Evolutionary conservation across 2,888 invertebrate genomes (phyloP), one percentile per base, ranked within the genome.

Genomic region (Dichetophora obliterata): DNA sequence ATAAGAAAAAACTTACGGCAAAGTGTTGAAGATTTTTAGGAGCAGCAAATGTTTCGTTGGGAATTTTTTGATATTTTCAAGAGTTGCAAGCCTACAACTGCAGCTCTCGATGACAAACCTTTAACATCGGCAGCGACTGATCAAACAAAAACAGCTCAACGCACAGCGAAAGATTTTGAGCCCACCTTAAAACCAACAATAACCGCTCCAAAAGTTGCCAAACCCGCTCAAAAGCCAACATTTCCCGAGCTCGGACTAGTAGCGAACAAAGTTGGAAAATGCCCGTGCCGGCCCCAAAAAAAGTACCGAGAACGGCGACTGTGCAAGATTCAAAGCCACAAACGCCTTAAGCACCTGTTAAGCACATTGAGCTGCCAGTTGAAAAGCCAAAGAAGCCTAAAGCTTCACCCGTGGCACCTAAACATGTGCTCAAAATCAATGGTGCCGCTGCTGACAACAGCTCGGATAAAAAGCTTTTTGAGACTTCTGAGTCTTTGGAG

Each of bases 41-140:
- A n/a, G n/a, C n/a, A 90, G 90, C 83, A 90, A 90, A 86, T 87
- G 84, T 83, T 87, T 89, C 86, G 87, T 82, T 89, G 89, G 89
- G 83, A 84, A 80, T 87, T 85, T 80, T 86, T 87, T 83, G 85
- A 83, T 84, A 85, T 88, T 83, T 87, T 89, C 81, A 85, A 85
- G 81, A 80, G 81, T 54, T 82, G 82, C 37, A 75, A 74, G 70
- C 76, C 81, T 43, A 75, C 79, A 22, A 73, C 68, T 50, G 65
- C 70, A 19, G 61, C 43, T n/a, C 22, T 66, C 52, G 74, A 83
- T 77, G 79, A 84, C 71, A 85, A 84, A 75, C 81, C 83, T n/a
- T 74, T 81, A 5, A 77, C 80, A 34, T 73, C 77, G 27, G 73
- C 50, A n/a, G n/a, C n/a, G 8, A 70, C 43, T 34, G 22, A 54